A percentile compares a stretch with the other conserved stretches of the same genome.
Evolutionary conservation across 1,140 invertebrate species (phyloP).

Genomic region (Drosophila mauritiana): DNA sequence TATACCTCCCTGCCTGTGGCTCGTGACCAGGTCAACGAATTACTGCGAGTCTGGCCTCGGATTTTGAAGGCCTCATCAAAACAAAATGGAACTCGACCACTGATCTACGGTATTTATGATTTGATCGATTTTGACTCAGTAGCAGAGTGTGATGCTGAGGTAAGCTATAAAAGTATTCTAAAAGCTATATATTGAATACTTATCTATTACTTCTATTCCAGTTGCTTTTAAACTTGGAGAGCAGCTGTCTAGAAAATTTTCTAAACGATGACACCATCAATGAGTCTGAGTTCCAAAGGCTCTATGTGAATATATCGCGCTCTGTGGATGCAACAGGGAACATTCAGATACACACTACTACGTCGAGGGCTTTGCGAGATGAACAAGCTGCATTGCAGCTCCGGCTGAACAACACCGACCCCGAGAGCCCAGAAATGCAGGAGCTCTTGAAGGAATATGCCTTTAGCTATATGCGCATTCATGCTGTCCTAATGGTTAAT

Average conservation of each 20-base stretch:
- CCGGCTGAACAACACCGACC: constrained; percentile 5
- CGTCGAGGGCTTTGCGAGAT: constrained; percentile 14
- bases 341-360: constrained; percentile 11
- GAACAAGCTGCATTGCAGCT: constrained; percentile 12
- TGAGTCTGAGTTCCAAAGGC: constrained; percentile 20
- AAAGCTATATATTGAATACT: background rate
- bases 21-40: constrained; percentile 26
- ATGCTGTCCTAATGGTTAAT: constrained; percentile 26
- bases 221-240: constrained; percentile 42
- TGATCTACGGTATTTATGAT: constrained; percentile 50
- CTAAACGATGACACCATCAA: constrained; percentile 38
- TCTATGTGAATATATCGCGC: constrained; percentile 36
- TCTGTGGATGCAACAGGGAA: constrained; percentile 50
- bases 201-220: constrained; percentile 1
- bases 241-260: constrained; percentile 24
- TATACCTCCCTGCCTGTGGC: constrained; percentile 13
- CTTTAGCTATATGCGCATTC: constrained; percentile 6
- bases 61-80: constrained; percentile 8
- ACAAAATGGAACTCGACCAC: constrained; percentile 6
- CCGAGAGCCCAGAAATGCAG: background rate
- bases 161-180: background rate
- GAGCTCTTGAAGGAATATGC: constrained; percentile 27
- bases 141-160: constrained; percentile 8
- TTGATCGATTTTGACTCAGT: constrained; percentile 37
- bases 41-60: constrained; percentile 37